Evolutionary conservation across 2,888 invertebrate species (phyloP), one percentile per base, ranked within the genome.

Genomic region (Cheilosia impressa): DNA sequence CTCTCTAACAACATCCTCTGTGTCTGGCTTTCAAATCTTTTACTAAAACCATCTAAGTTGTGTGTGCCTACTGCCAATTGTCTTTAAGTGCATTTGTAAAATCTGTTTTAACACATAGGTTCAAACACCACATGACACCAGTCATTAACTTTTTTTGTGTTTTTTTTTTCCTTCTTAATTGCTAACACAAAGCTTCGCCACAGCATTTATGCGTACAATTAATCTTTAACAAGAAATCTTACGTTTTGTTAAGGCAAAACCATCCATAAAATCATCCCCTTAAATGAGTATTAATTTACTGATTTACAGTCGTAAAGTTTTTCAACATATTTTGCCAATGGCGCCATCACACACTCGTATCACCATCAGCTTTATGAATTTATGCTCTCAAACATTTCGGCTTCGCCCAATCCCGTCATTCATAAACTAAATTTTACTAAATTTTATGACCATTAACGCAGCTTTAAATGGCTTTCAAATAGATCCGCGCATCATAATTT

Each of bases 251-350:
- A 45, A 43, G 27, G n/a, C n/a, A 80, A 65, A 52, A 34, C 34
- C 31, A 9, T 5, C 50, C 58, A 73, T 84, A 65, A 79, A 79
- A 71, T n/a, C 55, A 43, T 24, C 47, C 47, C 41, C 63, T 58
- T 65, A 63, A 76, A 65, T 68, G 58, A 60, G 47, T 58, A 71
- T 66, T 80, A 84, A 80, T 75, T 79, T 80, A 80, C 80, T 84
- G 79, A 84, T 84, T 80, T 84, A 43, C 55, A 71, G 43, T 80
- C 80, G 65, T 84, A 84, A 80, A 80, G 22, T 71, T 68, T 68
- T 63, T 27, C 50, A 38, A 62, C 69, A 80, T 84, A 84, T 71
- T 80, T 84, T 43, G 66, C 53, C 47, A 71, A 84, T 80, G 80
- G 75, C 84, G 83, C 83, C 83, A 80, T 80, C 55, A 55, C 45